These are phyloP conservation scores for Tenebrosternarchus preto DNA, from an alignment of 2,113 vertebrate species.

Conservation along the genomic window DNA sequence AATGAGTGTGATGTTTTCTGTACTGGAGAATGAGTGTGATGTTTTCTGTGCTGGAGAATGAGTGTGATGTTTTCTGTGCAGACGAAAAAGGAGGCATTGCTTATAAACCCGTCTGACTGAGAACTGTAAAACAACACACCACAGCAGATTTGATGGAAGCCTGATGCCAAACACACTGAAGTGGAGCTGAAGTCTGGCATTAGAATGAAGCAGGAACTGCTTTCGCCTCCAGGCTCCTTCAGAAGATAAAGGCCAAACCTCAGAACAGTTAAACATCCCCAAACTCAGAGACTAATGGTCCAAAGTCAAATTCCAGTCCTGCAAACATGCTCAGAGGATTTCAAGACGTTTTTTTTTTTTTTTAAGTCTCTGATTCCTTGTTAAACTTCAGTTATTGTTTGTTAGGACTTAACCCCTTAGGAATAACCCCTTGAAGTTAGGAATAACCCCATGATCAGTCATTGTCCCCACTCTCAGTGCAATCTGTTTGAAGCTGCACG, in stretches of 20 bases:
- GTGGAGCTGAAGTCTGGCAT: not conserved
- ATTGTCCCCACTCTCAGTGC: not conserved
- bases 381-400: constrained; percentile 17
- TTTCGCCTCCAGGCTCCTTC: constrained; percentile 27
- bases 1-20: too few species aligned
- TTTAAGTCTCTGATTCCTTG: not conserved
- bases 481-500: constrained; percentile 2
- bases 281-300: not conserved
- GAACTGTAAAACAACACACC: constrained; percentile 34
- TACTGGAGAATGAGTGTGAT: too few species aligned
- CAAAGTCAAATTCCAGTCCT: constrained; percentile 2
- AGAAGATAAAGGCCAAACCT: constrained; percentile 43
- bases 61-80: too few species aligned
- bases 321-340: constrained; percentile 4
- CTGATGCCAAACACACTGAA: constrained; percentile 9
- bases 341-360: constrained; percentile 12
- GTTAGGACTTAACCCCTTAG: not conserved
- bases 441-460: constrained; percentile 11
- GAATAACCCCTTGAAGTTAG: constrained; percentile 18
- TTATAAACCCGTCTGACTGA: constrained; percentile 22
- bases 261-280: not conserved
- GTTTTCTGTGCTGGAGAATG: too few species aligned
- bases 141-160: constrained; percentile 37
- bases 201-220: constrained; percentile 19
- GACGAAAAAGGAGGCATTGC: too few species aligned